A percentile compares a stretch with the other conserved stretches of the same genome.
Evolutionary conservation across 2,113 vertebrate genomes (phyloP).

Genomic region (Planiliza haematocheilus): DNA sequence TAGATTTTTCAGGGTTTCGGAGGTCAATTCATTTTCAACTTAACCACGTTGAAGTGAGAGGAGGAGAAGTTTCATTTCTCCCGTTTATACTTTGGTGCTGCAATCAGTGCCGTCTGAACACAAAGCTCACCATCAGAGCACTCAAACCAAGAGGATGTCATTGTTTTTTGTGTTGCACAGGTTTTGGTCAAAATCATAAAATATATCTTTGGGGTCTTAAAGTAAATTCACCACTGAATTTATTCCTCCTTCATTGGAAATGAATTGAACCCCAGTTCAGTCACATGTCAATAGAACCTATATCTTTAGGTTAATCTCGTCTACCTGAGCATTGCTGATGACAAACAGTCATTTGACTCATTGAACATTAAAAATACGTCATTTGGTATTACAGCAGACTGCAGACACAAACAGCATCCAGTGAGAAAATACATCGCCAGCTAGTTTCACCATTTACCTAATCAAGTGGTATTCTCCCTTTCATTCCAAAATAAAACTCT

Average conservation of each 20-base stretch:
- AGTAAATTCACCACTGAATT: neutral
- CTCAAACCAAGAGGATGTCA: neutral
- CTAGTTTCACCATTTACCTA: neutral
- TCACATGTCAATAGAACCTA: conserved; percentile 8
- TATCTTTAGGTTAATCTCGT: conserved; percentile 1
- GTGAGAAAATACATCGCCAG: neutral
- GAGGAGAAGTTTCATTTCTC: neutral
- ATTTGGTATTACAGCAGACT: conserved; percentile 48
- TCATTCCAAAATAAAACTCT: conserved; percentile 13
- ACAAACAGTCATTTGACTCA: conserved; percentile 7
- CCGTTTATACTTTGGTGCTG: neutral
- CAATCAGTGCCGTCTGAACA: neutral
- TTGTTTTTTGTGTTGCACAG: neutral
- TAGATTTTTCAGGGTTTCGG: conserved; percentile 4
- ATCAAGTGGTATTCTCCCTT: conserved; percentile 55
- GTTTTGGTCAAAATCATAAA: conserved; percentile 21
- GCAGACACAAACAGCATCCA: conserved; percentile 1
- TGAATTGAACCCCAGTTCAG: conserved; percentile 28
- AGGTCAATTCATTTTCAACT: conserved; percentile 22
- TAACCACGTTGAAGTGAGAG: conserved; percentile 1
- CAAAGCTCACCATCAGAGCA: neutral
- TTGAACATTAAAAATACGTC: conserved; percentile 19
- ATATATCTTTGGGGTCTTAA: conserved; percentile 10
- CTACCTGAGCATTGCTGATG: conserved; percentile 46
- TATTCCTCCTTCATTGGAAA: neutral